Evolutionary conservation across 2,888 invertebrate genomes (phyloP).

Genomic region (Eubasilissa splendida): DNA sequence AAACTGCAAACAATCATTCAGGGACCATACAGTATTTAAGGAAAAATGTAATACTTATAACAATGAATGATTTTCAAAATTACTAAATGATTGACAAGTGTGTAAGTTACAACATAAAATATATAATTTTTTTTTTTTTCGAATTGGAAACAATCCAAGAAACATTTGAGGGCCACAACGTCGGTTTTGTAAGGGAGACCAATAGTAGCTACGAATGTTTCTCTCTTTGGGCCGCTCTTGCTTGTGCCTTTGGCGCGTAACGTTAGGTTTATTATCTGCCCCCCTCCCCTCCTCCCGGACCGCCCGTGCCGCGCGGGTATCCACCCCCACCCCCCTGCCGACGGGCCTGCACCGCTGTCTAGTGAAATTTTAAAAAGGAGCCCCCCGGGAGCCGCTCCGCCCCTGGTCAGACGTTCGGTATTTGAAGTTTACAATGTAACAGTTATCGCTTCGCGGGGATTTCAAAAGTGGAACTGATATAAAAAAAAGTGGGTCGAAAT

Average conservation of each 20-base stretch:
- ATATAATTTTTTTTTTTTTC: background rate
- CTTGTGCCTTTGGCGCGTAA: constrained; percentile 39
- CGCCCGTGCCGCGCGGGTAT: background rate
- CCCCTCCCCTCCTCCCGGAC: background rate
- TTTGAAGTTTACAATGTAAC: constrained; percentile 33
- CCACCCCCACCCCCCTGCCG: background rate
- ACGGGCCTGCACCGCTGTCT: constrained; percentile 28
- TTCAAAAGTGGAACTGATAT: background rate
- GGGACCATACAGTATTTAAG: no score
- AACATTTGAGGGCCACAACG: constrained; percentile 21
- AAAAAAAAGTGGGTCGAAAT: constrained; percentile 4
- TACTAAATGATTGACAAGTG: no score
- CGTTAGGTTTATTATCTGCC: constrained; percentile 40
- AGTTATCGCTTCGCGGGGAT: constrained; percentile 16
- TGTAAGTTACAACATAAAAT: no score
- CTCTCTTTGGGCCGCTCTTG: constrained; percentile 28
- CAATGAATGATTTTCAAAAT: background rate
- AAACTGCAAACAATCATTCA: no score
- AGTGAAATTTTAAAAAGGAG: constrained; percentile 40
- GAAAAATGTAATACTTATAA: no score
- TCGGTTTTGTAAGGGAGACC: constrained; percentile 15
- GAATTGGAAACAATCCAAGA: background rate
- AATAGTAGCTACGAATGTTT: constrained; percentile 16
- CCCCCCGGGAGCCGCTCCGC: constrained; percentile 29
- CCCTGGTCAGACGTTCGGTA: constrained; percentile 32